phyloP scores from a whole-genome alignment of 2,797 vertebrate species.

The Gorsachius magnificus region DNA sequence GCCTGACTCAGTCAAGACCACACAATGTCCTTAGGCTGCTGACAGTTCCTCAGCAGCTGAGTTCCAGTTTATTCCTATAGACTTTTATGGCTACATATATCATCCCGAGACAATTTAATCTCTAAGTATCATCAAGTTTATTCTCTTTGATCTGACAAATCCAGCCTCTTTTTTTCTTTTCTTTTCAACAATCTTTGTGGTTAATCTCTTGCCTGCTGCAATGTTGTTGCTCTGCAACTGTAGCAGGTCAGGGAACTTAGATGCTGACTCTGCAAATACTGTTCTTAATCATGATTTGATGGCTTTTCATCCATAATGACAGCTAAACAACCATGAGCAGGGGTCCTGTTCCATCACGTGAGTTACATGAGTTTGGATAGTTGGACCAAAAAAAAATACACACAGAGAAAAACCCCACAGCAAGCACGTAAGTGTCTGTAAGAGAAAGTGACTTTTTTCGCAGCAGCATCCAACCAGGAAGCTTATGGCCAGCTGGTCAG shows the following conservation, averaged over 20 bases:
- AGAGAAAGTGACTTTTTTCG: neutral
- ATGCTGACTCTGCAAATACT: conserved; percentile 51
- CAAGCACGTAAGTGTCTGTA: neutral
- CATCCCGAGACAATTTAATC: conserved; percentile 52
- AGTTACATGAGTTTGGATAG: neutral
- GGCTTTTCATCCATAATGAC: conserved; percentile 25
- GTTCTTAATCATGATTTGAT: conserved; percentile 13
- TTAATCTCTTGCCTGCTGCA: conserved; percentile 33
- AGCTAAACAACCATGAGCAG: neutral
- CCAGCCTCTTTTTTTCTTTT: neutral
- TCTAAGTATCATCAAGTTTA: conserved; percentile 42
- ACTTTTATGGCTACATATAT: conserved; percentile 55
- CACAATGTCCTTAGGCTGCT: conserved; percentile 12
- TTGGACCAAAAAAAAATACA: accelerated
- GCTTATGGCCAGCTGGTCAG: neutral
- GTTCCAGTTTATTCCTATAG: conserved; percentile 44
- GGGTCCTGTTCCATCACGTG: neutral
- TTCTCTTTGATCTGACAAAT: conserved; percentile 52
- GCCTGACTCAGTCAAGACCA: neutral
- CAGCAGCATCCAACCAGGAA: neutral
- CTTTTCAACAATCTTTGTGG: conserved; percentile 47
- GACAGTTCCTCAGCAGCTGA: neutral
- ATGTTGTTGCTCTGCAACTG: conserved; percentile 14
- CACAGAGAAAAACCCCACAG: neutral
- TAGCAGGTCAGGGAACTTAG: conserved; percentile 21